A percentile compares a stretch with the other conserved stretches of the same genome.
Conservation (phyloP, 1,140 invertebrate species). For the Acromyrmex echinatior region DNA sequence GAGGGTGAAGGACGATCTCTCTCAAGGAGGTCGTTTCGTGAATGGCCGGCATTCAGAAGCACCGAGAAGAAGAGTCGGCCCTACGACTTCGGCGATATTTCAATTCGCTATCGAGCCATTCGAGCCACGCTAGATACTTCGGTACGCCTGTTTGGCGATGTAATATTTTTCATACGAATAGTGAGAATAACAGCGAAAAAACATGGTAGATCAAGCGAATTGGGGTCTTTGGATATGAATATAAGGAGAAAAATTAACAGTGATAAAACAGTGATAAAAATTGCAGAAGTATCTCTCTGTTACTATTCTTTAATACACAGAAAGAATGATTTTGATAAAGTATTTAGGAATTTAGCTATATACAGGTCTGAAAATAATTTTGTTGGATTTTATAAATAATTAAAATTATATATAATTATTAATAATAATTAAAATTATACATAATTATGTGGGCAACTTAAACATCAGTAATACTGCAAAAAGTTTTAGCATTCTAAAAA, state of each 20-base stretch:
- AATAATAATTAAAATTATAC: too few species aligned
- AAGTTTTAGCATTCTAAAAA: too few species aligned
- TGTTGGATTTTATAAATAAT: too few species aligned
- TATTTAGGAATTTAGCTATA: too few species aligned
- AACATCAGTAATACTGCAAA: too few species aligned
- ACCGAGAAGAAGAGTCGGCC: constrained; percentile 47
- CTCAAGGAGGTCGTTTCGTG: constrained; percentile 67
- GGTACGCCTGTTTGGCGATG: constrained; percentile 48
- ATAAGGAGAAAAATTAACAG: not conserved
- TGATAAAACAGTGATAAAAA: not conserved
- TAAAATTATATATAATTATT: too few species aligned
- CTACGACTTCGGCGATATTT: constrained; percentile 59
- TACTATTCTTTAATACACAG: too few species aligned
- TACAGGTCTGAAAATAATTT: too few species aligned
- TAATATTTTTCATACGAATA: constrained; percentile 33
- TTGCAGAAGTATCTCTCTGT: too few species aligned
- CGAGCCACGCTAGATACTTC: constrained; percentile 14
- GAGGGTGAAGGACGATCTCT: constrained; percentile 63
- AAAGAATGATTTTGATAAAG: too few species aligned
- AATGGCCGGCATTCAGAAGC: constrained; percentile 75
- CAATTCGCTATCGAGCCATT: constrained; percentile 47
- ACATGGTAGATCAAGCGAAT: not conserved
- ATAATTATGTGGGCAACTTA: too few species aligned
- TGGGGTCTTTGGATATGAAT: not conserved
- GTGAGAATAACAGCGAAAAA: not conserved